Base-by-base conservation (phyloP, 2,113 vertebrate genomes). In the Piprites chloris region DNA sequence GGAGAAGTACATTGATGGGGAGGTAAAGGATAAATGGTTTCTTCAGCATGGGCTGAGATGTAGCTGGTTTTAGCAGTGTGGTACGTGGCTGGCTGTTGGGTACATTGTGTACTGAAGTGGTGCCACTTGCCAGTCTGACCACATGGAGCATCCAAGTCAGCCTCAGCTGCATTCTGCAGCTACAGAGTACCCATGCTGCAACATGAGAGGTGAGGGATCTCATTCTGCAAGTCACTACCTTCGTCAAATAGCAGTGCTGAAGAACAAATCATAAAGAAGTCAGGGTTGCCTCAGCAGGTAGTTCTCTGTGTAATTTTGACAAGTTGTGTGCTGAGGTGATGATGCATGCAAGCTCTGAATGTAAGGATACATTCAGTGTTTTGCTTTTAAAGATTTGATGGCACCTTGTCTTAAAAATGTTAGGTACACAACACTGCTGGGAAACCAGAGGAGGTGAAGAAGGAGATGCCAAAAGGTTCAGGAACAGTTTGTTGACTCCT, bases 1-100 rank as follows among this genome's bases (percentile, higher is more conserved):
- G 94, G 99, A 99, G 97, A 99, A 99, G 96, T 99, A 99, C 98
- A 98, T 99, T 3, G 99, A 99, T 6, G 99, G 99, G 68, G 99
- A 99, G 99, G 99, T 99, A 96, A 97, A 91, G 42, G 55, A 84
- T 44, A 62, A 65, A 52, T 52, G 55, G 22, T 66, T 89, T 93
- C 65, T 90, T 90, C 66, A 89, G 27, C 37, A 2, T 1, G 55
- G 71, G 37, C 52, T 88, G 79, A 68, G 61, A 13, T 3, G 21
- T 35, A n/a, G 66, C 58, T 90, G 78, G 28, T 55, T 67, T 27
- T 53, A 49, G 69, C 76, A 11, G 21, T 37, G 49, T 66, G 50
- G 11, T 65, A 13, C 0, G 0, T 8, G 14, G 27, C 47, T 75
- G 50, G 14, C 21, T 67, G 15, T n/a, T 63, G 49, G 65, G 37